Conservation (phyloP, 2,113 vertebrate species). For the Nipponia nippon region DNA sequence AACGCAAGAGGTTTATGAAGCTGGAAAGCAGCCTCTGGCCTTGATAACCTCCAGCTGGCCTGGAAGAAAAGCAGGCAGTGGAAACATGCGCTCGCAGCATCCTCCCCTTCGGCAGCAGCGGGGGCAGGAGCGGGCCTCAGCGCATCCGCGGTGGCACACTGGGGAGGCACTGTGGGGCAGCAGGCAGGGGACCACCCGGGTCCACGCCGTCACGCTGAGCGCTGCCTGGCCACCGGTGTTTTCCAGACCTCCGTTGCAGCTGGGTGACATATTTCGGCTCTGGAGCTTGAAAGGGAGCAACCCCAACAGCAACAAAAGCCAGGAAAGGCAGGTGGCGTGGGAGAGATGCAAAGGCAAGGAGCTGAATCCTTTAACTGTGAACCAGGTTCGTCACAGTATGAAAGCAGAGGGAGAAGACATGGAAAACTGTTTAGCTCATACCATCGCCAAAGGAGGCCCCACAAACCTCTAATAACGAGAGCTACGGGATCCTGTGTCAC, state of each 20-base stretch:
- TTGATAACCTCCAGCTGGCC: conserved; percentile 65
- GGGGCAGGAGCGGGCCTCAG: conserved; percentile 34
- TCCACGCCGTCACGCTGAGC: rapidly evolving
- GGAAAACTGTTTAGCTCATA: background rate
- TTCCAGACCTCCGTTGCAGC: background rate
- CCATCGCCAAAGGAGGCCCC: background rate
- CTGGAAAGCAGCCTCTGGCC: conserved; percentile 66
- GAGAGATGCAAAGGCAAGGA: background rate
- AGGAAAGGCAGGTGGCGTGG: background rate
- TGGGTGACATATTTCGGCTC: rapidly evolving
- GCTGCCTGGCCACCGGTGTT: rapidly evolving
- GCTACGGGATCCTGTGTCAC: background rate
- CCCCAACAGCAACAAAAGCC: background rate
- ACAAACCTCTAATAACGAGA: background rate
- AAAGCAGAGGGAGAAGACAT: background rate
- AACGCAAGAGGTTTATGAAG: conserved; percentile 77
- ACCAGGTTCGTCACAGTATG: rapidly evolving
- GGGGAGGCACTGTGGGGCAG: background rate
- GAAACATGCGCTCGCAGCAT: background rate
- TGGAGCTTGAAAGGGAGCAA: background rate
- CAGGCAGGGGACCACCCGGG: background rate
- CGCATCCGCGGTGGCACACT: background rate
- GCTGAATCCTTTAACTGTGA: background rate
- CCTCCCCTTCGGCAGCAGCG: conserved; percentile 1
- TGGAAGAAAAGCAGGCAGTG: conserved; percentile 3